Conservation (phyloP, 2,888 invertebrate genomes). For the Noctua comes region DNA sequence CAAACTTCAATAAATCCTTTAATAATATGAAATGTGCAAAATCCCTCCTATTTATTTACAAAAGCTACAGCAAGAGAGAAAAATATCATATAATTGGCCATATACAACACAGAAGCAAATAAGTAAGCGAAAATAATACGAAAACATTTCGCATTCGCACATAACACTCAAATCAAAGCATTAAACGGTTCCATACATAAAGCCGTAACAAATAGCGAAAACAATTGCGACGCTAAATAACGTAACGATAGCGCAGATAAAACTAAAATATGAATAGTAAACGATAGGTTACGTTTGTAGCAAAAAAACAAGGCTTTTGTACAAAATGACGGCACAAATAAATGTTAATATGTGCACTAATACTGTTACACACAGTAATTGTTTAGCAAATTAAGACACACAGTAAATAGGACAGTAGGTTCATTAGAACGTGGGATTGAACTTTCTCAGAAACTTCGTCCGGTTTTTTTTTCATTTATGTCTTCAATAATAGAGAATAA, state of each 20-base stretch:
- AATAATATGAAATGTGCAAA: not conserved
- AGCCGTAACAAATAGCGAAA: constrained; percentile 37
- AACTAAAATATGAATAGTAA: constrained; percentile 57
- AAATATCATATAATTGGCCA: constrained; percentile 1
- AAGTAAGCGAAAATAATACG: constrained; percentile 36
- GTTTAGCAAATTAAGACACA: constrained; percentile 54
- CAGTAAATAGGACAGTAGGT: constrained; percentile 18
- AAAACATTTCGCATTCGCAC: constrained; percentile 34
- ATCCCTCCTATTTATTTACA: not conserved
- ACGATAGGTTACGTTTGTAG: constrained; percentile 21
- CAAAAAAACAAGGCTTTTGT: constrained; percentile 46
- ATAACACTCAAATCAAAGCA: constrained; percentile 36
- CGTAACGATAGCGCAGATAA: constrained; percentile 45
- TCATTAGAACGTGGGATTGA: not conserved
- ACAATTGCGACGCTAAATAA: constrained; percentile 45
- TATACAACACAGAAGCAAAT: constrained; percentile 13
- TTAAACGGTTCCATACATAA: constrained; percentile 52
- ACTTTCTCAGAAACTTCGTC: not conserved
- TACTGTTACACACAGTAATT: constrained; percentile 38
- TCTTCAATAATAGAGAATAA: not conserved
- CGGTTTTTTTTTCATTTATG: not conserved
- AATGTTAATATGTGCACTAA: constrained; percentile 54
- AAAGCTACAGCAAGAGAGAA: not conserved
- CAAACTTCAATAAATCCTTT: not conserved
- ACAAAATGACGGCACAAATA: constrained; percentile 49